Base-by-base conservation (phyloP, 2,888 invertebrate species). In the Athetis lepigone region DNA sequence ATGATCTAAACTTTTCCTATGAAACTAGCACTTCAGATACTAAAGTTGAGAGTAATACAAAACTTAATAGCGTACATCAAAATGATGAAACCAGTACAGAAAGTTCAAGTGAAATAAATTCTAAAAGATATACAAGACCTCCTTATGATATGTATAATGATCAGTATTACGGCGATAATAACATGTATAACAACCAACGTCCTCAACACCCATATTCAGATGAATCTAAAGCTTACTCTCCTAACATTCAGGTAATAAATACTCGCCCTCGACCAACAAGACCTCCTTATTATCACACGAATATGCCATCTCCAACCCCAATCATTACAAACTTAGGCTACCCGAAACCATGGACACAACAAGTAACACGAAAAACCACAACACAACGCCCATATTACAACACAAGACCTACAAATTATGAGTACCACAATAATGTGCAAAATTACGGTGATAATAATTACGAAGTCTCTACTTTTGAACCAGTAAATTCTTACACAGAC, bases 251-350 rank as follows among this genome's bases (percentile, higher is more conserved):
- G 51, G 77, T 90, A 16, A 76, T 87, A 50, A 90, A 91, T 49
- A 81, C 75, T 40, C 62, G 70, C 40, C 82, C 87, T 64, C 83
- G 84, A 13, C 83, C 87, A 49, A 77, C 87, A n/a, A 84, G 88
- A 70, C 92, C 92, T 39, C 84, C 85, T 33, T 90, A 92, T 61
- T 70, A 91, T 46, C 91, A 89, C 69, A 88, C 89, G 6, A 90
- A 89, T 49, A 89, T 90, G 6, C 87, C 87, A 0, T 85, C 76
- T 51, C 87, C 87, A 29, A 93, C 93, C 19, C 94, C 94, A 27
- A 88, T 94, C 16, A 91, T 95, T n/a, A 93, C 94, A 36, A 94
- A 94, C 75, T 82, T 93, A 70, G 95, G 95, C 2, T 90, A 91
- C 61, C 95, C 95, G 21, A 85, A 83, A 71, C 89, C 91, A 1